Conservation (phyloP, 2,797 vertebrate genomes). For the Eutrigla gurnardus region DNA sequence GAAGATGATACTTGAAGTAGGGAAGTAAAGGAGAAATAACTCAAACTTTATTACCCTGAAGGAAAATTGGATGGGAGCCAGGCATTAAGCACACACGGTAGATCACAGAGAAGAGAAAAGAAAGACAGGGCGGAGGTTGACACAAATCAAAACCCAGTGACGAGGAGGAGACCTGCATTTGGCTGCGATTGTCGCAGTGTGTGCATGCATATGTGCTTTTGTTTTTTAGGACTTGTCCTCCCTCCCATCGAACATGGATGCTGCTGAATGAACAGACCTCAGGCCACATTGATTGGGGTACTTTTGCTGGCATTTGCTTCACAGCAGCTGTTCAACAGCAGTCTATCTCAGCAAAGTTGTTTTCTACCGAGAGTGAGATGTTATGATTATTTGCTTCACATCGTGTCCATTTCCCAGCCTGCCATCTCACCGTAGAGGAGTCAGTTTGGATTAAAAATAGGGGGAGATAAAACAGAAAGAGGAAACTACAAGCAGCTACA, state of each 20-base stretch:
- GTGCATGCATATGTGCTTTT: not conserved
- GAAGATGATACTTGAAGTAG: conserved; percentile 51
- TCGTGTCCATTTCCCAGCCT: conserved; percentile 26
- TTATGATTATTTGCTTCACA: conserved; percentile 10
- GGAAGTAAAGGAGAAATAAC: conserved; percentile 21
- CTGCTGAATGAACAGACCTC: conserved; percentile 15
- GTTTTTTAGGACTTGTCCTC: not conserved
- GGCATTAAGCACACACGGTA: not conserved
- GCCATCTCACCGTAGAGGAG: conserved; percentile 15
- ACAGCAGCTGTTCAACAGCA: not conserved
- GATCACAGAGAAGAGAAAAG: conserved; percentile 1
- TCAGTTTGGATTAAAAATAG: conserved; percentile 29
- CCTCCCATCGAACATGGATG: conserved; percentile 1
- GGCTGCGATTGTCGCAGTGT: not conserved
- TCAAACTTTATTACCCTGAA: conserved; percentile 26
- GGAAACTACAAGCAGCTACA: conserved; percentile 31
- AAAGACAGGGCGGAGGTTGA: not conserved
- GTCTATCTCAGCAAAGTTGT: not conserved
- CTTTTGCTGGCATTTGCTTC: not conserved
- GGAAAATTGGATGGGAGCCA: conserved; percentile 20
- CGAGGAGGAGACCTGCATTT: not conserved
- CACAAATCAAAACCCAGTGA: conserved; percentile 6
- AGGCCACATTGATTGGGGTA: not conserved
- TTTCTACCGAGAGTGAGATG: conserved; percentile 1
- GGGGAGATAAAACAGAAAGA: conserved; percentile 3